phyloP scores from a whole-genome alignment of 2,888 invertebrate genomes.

The Philonicus albiceps region DNA sequence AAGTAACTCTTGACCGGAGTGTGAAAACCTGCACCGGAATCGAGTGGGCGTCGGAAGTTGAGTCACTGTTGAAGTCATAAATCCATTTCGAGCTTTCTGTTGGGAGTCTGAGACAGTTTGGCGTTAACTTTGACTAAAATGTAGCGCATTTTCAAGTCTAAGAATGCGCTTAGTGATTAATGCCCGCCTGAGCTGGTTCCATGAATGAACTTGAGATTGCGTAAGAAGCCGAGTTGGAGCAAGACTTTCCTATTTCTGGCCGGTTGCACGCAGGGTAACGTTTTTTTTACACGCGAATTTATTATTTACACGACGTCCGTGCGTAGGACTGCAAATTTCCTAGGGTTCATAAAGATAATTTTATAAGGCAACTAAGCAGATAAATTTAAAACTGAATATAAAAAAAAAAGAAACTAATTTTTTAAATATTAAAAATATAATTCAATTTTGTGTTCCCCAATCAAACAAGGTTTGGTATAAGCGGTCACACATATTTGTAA shows the following conservation, averaged over 20 bases:
- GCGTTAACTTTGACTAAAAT: neutral
- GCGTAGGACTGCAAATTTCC: neutral
- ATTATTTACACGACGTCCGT: neutral
- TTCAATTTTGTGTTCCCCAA: no score
- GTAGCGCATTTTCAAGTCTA: neutral
- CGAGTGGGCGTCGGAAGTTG: neutral
- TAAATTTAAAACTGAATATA: no score
- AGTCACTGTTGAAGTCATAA: neutral
- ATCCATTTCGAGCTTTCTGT: neutral
- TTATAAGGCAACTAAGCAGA: neutral
- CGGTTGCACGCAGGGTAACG: neutral
- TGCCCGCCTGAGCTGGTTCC: neutral
- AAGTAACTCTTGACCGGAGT: neutral
- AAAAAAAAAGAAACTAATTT: no score
- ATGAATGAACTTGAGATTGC: neutral
- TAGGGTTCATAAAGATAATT: neutral
- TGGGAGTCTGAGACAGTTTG: neutral
- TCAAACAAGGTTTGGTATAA: no score
- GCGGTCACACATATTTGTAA: no score
- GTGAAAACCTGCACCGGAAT: neutral
- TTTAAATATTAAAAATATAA: no score
- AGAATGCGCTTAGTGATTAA: neutral
- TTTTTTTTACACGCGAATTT: neutral
- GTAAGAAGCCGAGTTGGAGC: neutral
- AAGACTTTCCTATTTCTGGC: no score